Percentiles rank a stretch among this genome's conserved stretches.
phyloP scores from a whole-genome alignment of 2,888 invertebrate genomes.

The Sthenelais limicola region DNA sequence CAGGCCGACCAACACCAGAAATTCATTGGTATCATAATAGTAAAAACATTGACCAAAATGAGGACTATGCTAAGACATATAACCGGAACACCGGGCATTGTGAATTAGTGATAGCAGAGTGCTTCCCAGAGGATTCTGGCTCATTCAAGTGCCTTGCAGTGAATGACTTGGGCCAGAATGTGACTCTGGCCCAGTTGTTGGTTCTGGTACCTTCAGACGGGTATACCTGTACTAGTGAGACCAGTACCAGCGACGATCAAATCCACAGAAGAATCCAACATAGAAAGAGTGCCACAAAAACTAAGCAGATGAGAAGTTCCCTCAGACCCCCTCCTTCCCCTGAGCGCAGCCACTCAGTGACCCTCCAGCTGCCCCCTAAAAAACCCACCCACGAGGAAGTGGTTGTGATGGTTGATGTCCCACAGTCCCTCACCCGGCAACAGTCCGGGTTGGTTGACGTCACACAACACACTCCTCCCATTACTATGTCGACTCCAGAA shows the following conservation, averaged over 20 bases:
- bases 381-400: conserved; percentile 9
- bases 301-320: not conserved
- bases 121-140: conserved; percentile 71
- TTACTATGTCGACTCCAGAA: conserved; percentile 27
- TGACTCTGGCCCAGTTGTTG: conserved; percentile 73
- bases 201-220: conserved; percentile 55
- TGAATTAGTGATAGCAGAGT: conserved; percentile 66
- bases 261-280: not conserved
- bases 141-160: conserved; percentile 84
- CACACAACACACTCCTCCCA: not conserved
- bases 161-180: conserved; percentile 90
- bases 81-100: conserved; percentile 66
- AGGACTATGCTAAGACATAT: conserved; percentile 68
- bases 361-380: conserved; percentile 8
- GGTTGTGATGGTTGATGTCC: conserved; percentile 31
- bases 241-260: conserved; percentile 15
- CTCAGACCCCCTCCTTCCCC: conserved; percentile 5
- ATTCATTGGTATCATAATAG: conserved; percentile 70
- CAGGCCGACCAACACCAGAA: conserved; percentile 65
- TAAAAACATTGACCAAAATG: conserved; percentile 67
- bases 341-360: conserved; percentile 30
- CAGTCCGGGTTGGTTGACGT: not conserved
- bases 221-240: conserved; percentile 16
- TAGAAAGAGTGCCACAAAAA: conserved; percentile 16
- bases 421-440: conserved; percentile 31